phyloP scores from a whole-genome alignment of 1,140 invertebrate species.

The Nasonia giraulti region DNA sequence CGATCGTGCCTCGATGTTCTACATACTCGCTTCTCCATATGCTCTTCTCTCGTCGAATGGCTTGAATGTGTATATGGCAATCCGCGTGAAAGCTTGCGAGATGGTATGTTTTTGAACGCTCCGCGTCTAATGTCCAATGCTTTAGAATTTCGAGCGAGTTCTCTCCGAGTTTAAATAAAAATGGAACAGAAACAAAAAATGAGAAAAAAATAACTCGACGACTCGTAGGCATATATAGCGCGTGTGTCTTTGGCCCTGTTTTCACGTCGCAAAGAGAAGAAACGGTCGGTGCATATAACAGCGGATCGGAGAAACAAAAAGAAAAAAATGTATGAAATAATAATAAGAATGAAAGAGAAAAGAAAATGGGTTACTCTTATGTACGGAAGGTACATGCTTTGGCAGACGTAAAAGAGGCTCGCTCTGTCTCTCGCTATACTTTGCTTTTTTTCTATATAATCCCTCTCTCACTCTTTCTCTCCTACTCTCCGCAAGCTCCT shows the following conservation, averaged over 20 bases:
- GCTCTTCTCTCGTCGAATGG: neutral
- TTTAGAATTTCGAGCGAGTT: neutral
- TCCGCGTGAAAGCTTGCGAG: neutral
- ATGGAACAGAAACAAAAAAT: neutral
- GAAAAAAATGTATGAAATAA: neutral
- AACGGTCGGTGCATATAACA: neutral
- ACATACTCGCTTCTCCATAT: neutral
- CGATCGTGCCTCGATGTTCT: neutral
- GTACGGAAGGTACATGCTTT: conserved; percentile 34
- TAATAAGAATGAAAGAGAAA: neutral
- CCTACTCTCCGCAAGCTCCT: conserved; percentile 14
- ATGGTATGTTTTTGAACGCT: too few species aligned
- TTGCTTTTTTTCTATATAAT: conserved; percentile 14
- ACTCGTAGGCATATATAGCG: neutral
- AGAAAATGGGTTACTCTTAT: conserved; percentile 7
- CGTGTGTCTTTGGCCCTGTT: neutral
- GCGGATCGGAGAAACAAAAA: neutral
- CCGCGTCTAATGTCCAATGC: too few species aligned
- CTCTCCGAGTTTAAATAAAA: neutral
- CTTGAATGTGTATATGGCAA: too few species aligned
- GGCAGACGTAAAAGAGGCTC: conserved; percentile 32
- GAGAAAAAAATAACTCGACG: neutral
- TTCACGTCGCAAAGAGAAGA: neutral
- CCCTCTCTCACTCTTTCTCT: conserved; percentile 27
- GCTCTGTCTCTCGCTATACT: conserved; percentile 12